phyloP scores from a whole-genome alignment of 2,113 vertebrate species.

The Poecile atricapillus region DNA sequence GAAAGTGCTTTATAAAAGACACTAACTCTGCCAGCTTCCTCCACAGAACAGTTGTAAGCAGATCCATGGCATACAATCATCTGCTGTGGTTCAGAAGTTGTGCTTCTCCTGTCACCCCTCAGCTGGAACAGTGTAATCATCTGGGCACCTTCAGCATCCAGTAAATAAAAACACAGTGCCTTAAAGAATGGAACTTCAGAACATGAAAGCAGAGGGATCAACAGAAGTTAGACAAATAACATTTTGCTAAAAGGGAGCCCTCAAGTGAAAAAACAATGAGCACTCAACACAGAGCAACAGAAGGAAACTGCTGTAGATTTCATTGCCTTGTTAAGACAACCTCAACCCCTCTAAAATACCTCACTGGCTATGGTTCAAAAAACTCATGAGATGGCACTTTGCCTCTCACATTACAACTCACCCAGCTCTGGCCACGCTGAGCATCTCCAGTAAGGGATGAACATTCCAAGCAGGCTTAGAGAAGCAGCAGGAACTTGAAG shows the following conservation, averaged over 20 bases:
- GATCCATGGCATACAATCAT: background rate
- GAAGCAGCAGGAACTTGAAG: background rate
- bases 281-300: background rate
- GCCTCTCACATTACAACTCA: background rate
- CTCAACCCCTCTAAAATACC: background rate
- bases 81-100: background rate
- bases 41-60: rapidly evolving
- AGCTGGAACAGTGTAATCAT: background rate
- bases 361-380: background rate
- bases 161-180: background rate
- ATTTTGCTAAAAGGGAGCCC: background rate
- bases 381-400: background rate
- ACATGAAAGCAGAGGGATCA: background rate
- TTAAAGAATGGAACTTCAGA: background rate
- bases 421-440: background rate
- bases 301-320: background rate
- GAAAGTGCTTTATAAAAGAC: background rate
- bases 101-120: background rate
- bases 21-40: background rate
- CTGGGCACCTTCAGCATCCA: background rate
- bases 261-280: rapidly evolving
- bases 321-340: background rate
- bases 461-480: background rate
- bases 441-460: background rate
- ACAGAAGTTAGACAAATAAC: background rate